Evolutionary conservation across 2,888 invertebrate genomes (phyloP).

Genomic region (Fabriciana adippe): DNA sequence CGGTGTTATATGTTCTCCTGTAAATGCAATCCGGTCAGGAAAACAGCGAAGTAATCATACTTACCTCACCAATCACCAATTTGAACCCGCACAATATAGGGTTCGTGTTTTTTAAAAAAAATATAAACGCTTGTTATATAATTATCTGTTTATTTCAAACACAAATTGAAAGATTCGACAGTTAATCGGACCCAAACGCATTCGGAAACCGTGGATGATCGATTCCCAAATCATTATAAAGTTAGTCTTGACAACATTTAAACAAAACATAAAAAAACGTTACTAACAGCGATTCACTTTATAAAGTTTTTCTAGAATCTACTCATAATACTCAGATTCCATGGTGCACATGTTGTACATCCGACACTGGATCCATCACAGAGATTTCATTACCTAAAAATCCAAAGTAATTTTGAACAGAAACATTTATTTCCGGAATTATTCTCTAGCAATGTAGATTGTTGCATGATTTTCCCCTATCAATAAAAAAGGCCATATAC

Average conservation of each 20-base stretch:
- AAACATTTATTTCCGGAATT: constrained; percentile 62
- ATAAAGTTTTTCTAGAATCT: constrained; percentile 65
- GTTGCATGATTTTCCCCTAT: constrained; percentile 71
- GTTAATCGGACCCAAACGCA: constrained; percentile 72
- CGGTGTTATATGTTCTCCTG: too few species aligned
- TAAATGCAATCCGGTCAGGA: too few species aligned
- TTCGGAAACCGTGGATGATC: constrained; percentile 65
- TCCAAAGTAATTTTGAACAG: constrained; percentile 71
- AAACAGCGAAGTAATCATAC: too few species aligned
- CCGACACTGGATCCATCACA: constrained; percentile 77
- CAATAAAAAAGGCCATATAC: constrained; percentile 62
- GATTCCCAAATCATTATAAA: constrained; percentile 73
- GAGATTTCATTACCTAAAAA: constrained; percentile 72
- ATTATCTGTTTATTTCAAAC: constrained; percentile 80
- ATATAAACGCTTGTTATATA: constrained; percentile 47
- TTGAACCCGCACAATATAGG: too few species aligned
- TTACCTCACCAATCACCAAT: too few species aligned
- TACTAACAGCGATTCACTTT: constrained; percentile 77
- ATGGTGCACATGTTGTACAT: constrained; percentile 67
- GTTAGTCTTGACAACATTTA: constrained; percentile 78
- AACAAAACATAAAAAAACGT: constrained; percentile 73
- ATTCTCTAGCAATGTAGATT: constrained; percentile 70
- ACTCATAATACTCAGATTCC: constrained; percentile 78
- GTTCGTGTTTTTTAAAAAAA: not conserved
- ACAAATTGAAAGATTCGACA: constrained; percentile 79